Evolutionary conservation across 2,797 vertebrate genomes (phyloP), one percentile per base, ranked within the genome.

Genomic region (Myripristis murdjan): DNA sequence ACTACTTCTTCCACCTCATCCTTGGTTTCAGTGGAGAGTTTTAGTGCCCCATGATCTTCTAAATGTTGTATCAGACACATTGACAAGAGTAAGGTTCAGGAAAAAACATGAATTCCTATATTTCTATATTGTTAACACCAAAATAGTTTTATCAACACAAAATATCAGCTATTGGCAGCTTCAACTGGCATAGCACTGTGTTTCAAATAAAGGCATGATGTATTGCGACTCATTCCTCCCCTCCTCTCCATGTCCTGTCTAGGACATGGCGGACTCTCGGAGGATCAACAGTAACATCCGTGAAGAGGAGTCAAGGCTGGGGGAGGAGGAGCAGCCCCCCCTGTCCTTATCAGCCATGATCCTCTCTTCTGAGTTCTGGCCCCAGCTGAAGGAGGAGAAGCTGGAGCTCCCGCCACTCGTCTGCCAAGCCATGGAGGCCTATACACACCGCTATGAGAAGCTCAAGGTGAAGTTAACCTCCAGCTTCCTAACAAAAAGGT

Each of bases 321-420:
- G 94, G 0, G 91, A 93, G 59, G 96, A 97, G 57, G 96, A 98
- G 83, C 95, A 93, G 87, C 95, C 96, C 0, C 93, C 94, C 0
- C 94, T 98, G 22, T 90, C 94, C n/a, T 95, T 99, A 0, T 96
- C 96, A 0, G 95, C 97, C 0, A 95, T 98, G 80, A 98, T 99
- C 84, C 90, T 99, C 28, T 99, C 97, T 1, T 97, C 97, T 0
- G 98, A 99, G 94, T 99, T 99, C 91, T 99, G 98, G 98, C 98
- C 98, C 0, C 91, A 95, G 0, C 95, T 99, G 58, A 99, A 99
- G 84, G 98, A 99, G 44, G 97, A 99, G 94, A 99, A 98, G 88
- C 93, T 99, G 77, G 97, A 99, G 88, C 95, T 99, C 1, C 97
- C 98, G 0, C 92, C 95, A 0, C 88, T 94, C 15, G 80, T 97